Evolutionary conservation across 2,888 invertebrate species (phyloP), one percentile per base, ranked within the genome.

Genomic region (Pseudolycoriella hygida): DNA sequence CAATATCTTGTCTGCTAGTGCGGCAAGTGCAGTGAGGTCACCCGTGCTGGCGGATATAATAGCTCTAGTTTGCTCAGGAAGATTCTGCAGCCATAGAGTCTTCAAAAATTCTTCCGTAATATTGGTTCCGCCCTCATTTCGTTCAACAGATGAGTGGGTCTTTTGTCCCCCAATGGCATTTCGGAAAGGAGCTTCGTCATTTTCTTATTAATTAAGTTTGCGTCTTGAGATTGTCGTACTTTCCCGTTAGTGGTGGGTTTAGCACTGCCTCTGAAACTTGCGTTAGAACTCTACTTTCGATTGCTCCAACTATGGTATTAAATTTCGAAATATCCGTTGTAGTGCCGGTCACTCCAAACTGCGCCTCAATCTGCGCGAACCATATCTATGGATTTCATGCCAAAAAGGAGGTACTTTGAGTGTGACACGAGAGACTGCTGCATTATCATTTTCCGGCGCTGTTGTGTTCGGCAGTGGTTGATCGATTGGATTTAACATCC

Each of bases 311-410:
- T 0, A 56, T 50, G 17, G 51, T 51, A 2, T 52, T 46, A 32
- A 53, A 56, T 37, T 54, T 58, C 0, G 52, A 51, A 0, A 15
- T 8, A 19, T 57, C 56, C 1, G 43, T 18, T 1, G 41, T 50
- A 4, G 57, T 53, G 2, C 50, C 47, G 1, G 51, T 43, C 2
- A 51, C 43, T 0, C 37, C 42, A 44, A 58, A 58, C 39, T 54
- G 54, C 0, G 52, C 50, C 30, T 58, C 56, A 3, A 56, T 38
- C 30, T 55, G 52, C 0, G 55, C 52, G 30, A 58, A 56, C 56
- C 56, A 59, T 34, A 58, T 41, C 17, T 53, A 54, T 0, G 55
- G 53, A 4, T 51, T 1, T 51, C 49, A 2, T 52, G 46, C 49
- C 53, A 52, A 40, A 56, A 56, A 1, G 53, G 54, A 3, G 56